Evolutionary conservation across 2,888 invertebrate genomes (phyloP), one percentile per base, ranked within the genome.

Genomic region (Scaptomyza flava): DNA sequence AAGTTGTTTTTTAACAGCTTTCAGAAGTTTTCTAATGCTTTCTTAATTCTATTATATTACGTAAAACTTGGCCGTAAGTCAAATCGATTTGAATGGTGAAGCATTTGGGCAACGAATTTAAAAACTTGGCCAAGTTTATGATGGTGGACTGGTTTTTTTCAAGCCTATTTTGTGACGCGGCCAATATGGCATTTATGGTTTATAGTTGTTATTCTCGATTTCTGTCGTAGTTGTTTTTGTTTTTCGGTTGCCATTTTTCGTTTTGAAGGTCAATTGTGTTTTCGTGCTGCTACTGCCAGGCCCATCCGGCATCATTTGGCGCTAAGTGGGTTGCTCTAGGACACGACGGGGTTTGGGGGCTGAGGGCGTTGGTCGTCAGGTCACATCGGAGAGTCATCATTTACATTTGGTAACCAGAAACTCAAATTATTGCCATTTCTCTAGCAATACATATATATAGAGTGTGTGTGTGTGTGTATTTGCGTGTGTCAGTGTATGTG

Each of bases 201-300:
- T 31, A 14, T 27, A 31, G 43, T 42, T 43, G 47, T 43, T 54
- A 43, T 59, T 68, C 47, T 33, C 43, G 20, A 50, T 23, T 50
- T 33, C 20, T 23, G n/a, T 50, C 53, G 43, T 33, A 61, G 51
- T 34, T 50, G 31, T 50, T 60, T 23, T 57, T 58, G 68, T 50
- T 64, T 59, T 56, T 60, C 50, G 46, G 62, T 64, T 68, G 72
- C 63, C 68, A 81, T 79, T 78, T 79, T 78, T 50, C 48, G 64
- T 67, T 62, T 72, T 78, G 60, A 79, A 78, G 81, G 79, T 81
- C 81, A 78, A 58, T 72, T 66, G 74, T 56, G 77, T 68, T 77
- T 69, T 68, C 77, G 80, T 78, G 77, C 62, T 60, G 63, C 62
- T 9, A 58, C 43, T 45, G 68, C 58, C 73, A 73, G 70, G 62